Evolutionary conservation across 37 sponge, comb jelly and placozoan species (phyloP).

Genomic region (Geodia barretti): DNA sequence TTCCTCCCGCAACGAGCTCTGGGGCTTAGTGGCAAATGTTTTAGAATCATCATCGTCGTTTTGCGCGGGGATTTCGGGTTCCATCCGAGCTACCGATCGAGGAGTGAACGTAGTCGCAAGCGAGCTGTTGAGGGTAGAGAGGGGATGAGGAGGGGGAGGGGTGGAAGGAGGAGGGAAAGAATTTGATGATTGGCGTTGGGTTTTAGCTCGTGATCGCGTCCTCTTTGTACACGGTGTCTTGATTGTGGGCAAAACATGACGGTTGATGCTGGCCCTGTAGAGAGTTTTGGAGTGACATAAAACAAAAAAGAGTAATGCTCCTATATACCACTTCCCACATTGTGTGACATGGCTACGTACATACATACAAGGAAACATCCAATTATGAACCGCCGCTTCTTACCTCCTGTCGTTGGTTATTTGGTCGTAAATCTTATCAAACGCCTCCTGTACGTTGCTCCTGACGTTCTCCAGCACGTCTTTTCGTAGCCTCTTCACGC

Average conservation of each 20-base stretch:
- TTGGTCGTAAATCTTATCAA: background rate
- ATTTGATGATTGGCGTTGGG: no score
- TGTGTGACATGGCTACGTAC: background rate
- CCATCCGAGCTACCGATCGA: background rate
- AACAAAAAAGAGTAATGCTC: no score
- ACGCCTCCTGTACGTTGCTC: background rate
- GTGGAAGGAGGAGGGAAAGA: background rate
- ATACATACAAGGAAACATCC: no score
- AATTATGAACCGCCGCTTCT: background rate
- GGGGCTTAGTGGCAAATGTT: no score
- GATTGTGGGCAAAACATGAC: background rate
- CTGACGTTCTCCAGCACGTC: background rate
- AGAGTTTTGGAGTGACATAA: no score
- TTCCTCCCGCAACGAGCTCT: background rate
- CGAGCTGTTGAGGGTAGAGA: background rate
- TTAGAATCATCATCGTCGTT: no score
- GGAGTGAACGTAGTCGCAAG: background rate
- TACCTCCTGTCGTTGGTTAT: background rate
- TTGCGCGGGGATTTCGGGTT: background rate
- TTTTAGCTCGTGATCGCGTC: background rate
- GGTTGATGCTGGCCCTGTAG: background rate
- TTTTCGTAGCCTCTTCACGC: background rate
- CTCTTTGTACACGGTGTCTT: background rate
- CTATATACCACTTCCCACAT: background rate
- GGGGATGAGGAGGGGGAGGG: background rate